A percentile compares a stretch with the other conserved stretches of the same genome.
Evolutionary conservation across 2,113 vertebrate genomes (phyloP).

Genomic region (Pionites leucogaster): DNA sequence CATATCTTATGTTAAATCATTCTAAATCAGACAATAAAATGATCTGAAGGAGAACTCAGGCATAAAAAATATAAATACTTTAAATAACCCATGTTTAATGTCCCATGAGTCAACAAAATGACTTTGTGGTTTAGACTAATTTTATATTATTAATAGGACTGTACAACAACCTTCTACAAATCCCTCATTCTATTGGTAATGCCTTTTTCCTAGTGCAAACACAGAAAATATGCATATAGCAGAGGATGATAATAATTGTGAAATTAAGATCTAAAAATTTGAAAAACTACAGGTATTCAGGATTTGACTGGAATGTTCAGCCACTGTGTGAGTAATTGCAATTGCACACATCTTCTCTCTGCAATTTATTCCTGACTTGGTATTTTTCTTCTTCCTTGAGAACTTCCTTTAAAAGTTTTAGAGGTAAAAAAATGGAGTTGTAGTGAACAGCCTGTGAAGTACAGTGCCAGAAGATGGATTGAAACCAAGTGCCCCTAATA

Average conservation of each 20-base stretch:
- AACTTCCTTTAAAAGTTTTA: background rate
- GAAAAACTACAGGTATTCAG: background rate
- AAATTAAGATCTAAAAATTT: conserved; percentile 44
- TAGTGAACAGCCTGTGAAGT: background rate
- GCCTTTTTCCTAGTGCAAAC: conserved; percentile 31
- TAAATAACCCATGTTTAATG: conserved; percentile 50
- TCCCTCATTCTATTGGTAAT: conserved; percentile 37
- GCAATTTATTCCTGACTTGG: background rate
- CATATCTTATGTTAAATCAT: conserved; percentile 49
- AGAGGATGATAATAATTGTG: conserved; percentile 2
- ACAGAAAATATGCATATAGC: background rate
- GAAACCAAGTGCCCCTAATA: background rate
- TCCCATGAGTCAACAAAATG: conserved; percentile 66
- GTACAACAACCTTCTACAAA: conserved; percentile 36
- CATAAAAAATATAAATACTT: conserved; percentile 48
- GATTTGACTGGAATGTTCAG: background rate
- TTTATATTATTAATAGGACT: conserved; percentile 60
- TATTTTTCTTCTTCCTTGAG: background rate
- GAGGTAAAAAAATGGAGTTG: background rate
- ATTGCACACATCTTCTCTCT: background rate
- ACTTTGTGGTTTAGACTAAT: conserved; percentile 51
- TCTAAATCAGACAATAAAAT: conserved; percentile 54
- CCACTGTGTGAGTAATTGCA: background rate
- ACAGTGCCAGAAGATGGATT: background rate
- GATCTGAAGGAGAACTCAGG: conserved; percentile 26